Evolutionary conservation across 2,888 invertebrate species (phyloP).

Genomic region (Cheilosia vulpina): DNA sequence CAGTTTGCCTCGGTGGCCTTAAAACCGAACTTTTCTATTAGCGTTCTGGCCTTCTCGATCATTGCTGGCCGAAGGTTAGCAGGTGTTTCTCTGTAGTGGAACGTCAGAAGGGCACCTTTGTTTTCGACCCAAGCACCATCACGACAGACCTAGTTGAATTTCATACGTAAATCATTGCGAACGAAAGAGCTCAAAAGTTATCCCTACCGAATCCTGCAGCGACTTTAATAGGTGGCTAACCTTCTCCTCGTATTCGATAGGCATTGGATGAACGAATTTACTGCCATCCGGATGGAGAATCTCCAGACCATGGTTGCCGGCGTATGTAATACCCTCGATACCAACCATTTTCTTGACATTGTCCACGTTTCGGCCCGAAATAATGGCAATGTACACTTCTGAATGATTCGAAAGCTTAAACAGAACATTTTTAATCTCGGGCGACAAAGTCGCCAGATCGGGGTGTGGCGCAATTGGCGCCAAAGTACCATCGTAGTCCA

Average conservation of each 20-base stretch:
- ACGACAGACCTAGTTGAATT: slow-evolving; percentile 87
- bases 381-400: slow-evolving; percentile 93
- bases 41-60: slow-evolving; percentile 88
- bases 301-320: slow-evolving; percentile 94
- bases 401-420: slow-evolving; percentile 92
- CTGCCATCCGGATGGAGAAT: slow-evolving; percentile 95
- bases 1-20: slow-evolving; percentile 92
- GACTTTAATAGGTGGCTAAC: slow-evolving; percentile 90
- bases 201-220: slow-evolving; percentile 90
- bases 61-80: slow-evolving; percentile 87
- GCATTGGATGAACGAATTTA: slow-evolving; percentile 96
- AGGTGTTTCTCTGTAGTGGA: slow-evolving; percentile 94
- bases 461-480: slow-evolving; percentile 96
- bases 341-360: slow-evolving; percentile 96
- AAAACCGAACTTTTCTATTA: slow-evolving; percentile 91
- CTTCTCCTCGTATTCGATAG: slow-evolving; percentile 91
- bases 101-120: slow-evolving; percentile 93
- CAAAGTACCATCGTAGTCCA: slow-evolving; percentile 95
- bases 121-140: slow-evolving; percentile 97
- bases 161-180: not conserved
- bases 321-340: slow-evolving; percentile 95
- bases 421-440: slow-evolving; percentile 93
- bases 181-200: not conserved
- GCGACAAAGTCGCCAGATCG: slow-evolving; percentile 92
- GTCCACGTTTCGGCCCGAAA: slow-evolving; percentile 93